Base-by-base conservation (phyloP, 2,888 invertebrate genomes). In the Ormyrus nitidulus region DNA sequence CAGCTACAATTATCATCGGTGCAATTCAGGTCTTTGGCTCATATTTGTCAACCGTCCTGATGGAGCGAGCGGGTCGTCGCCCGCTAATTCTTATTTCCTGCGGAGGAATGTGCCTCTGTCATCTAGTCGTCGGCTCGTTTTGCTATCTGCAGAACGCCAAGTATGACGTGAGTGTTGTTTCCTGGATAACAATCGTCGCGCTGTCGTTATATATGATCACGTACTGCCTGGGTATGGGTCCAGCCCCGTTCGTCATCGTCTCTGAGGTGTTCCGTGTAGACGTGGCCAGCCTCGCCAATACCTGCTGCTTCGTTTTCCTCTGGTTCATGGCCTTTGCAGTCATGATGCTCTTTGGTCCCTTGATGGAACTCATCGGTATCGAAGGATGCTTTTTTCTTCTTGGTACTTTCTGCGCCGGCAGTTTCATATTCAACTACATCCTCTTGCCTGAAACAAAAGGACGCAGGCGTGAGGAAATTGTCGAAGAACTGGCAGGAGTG, bases 21-120 rank as follows among this genome's bases (percentile, higher is more conserved):
- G 84, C 91, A 0, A 92, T 94, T 0, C 92, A 94, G 79, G 88
- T 93, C 0, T 59, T 87, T 4, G 93, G 93, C 0, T 90, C 92
- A 10, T 85, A 90, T 44, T 78, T 91, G 0, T 91, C 93, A 0
- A 90, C 92, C 0, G 69, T 91, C 0, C 83, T 93, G 0, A 91
- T 93, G 85, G 95, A 95, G 84, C 92, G 90, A 65, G 92, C 92
- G 69, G 95, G 95, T 0, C 91, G 95, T 85, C 90, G 93, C 68
- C 84, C 86, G 7, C 86, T 93, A 10, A 86, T 93, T 7, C 84
- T 92, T 5, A 83, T 91, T 56, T 92, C 92, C 0, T 91, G 91
- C 19, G 49, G 86, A 0, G 85, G 90, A 3, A 90, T 91, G 90
- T 82, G 82, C 4, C 0, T 87, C 0, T 89, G 89, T 64, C 88